A percentile compares a stretch with the other conserved stretches of the same genome.
Conservation (phyloP, 2,888 invertebrate genomes). For the Diaprepes abbreviatus region DNA sequence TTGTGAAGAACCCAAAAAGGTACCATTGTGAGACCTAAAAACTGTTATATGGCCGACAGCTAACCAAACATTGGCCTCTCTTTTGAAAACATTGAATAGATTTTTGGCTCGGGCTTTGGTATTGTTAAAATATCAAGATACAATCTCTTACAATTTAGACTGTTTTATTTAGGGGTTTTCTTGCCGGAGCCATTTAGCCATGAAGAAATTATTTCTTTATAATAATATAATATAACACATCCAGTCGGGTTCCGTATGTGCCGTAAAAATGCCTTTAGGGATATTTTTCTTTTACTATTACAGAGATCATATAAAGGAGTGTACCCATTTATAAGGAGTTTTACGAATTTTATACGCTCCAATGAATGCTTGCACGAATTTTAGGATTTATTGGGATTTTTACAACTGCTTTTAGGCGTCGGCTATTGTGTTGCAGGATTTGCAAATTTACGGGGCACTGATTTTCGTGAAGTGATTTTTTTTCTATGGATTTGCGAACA, state of each 20-base stretch:
- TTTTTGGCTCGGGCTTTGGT: conserved; percentile 63
- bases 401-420: conserved; percentile 54
- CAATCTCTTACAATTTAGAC: conserved; percentile 64
- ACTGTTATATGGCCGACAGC: conserved; percentile 69
- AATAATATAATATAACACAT: conserved; percentile 68
- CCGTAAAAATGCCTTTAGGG: conserved; percentile 54
- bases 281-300: conserved; percentile 49
- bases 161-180: conserved; percentile 62
- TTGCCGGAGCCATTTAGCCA: conserved; percentile 66
- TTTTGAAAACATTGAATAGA: conserved; percentile 68
- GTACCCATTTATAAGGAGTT: conserved; percentile 40
- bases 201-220: conserved; percentile 69
- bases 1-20: conserved; percentile 52
- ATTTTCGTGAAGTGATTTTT: conserved; percentile 55
- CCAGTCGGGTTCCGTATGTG: conserved; percentile 54
- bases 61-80: conserved; percentile 78
- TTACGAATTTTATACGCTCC: conserved; percentile 50
- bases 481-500: conserved; percentile 47
- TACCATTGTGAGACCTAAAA: conserved; percentile 59
- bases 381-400: conserved; percentile 56
- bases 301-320: conserved; percentile 49
- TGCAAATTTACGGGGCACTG: conserved; percentile 58
- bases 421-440: conserved; percentile 49
- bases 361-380: conserved; percentile 49
- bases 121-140: conserved; percentile 64